These are phyloP conservation scores for Panulirus ornatus DNA, from an alignment of 1,140 invertebrate species.

Conservation along the genomic window DNA sequence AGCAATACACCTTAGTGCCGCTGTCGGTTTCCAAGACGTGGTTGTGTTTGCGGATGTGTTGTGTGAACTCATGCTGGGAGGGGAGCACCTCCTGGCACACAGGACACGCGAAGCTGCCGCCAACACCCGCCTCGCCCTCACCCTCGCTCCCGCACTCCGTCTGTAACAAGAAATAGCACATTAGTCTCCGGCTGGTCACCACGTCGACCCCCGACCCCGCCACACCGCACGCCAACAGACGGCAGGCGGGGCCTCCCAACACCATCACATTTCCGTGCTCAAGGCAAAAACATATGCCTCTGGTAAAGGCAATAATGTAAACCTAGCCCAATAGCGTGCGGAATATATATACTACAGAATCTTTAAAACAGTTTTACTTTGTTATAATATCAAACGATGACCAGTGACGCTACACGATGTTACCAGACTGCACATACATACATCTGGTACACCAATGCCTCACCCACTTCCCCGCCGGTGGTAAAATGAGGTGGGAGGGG, in stretches of 20 bases:
- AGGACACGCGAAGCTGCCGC: constrained; percentile 79
- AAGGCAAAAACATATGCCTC: no score
- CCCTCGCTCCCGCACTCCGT: constrained; percentile 65
- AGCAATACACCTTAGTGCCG: constrained; percentile 78
- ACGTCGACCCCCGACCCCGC: constrained; percentile 43
- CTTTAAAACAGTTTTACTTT: no score
- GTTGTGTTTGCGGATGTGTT: constrained; percentile 85
- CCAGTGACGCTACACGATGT: no score
- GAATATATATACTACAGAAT: no score
- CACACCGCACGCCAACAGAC: constrained; percentile 38
- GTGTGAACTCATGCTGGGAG: constrained; percentile 84
- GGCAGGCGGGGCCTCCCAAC: constrained; percentile 53
- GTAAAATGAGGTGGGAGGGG: no score
- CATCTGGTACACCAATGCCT: no score
- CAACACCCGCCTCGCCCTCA: constrained; percentile 50
- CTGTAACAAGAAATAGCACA: constrained; percentile 48
- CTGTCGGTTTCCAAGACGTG: constrained; percentile 78
- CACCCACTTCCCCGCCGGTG: no score
- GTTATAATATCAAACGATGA: no score
- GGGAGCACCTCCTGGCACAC: constrained; percentile 82
- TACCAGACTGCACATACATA: no score
- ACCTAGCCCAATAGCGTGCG: no score
- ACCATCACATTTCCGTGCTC: no score
- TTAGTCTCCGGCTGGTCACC: constrained; percentile 16
- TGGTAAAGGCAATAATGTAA: no score